Conservation (phyloP, 2,888 invertebrate species). For the Pasiphila rectangulata region DNA sequence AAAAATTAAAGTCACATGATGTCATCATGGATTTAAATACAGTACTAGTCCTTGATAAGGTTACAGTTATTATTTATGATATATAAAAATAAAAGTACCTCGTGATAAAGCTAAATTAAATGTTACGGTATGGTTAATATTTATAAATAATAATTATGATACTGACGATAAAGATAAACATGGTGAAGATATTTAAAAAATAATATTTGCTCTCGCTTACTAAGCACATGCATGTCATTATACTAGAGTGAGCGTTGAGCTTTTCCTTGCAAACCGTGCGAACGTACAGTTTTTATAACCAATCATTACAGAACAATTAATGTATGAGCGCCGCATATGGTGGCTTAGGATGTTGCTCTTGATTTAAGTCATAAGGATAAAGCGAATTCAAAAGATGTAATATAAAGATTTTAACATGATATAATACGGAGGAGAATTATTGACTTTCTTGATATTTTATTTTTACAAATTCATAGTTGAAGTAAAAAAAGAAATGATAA, state of each 20-base stretch:
- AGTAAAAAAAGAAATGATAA: too few species aligned
- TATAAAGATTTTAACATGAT: too few species aligned
- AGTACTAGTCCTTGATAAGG: too few species aligned
- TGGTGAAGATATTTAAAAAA: background rate
- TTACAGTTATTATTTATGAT: too few species aligned
- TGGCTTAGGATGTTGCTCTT: slow-evolving; percentile 46
- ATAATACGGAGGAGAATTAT: too few species aligned
- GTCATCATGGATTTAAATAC: too few species aligned
- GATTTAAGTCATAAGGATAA: slow-evolving; percentile 34
- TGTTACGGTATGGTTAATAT: too few species aligned
- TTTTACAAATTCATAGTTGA: too few species aligned
- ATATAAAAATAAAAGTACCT: background rate
- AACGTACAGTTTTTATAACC: slow-evolving; percentile 51
- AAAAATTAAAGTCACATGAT: slow-evolving; percentile 11
- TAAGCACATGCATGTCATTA: slow-evolving; percentile 27
- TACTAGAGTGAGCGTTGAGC: slow-evolving; percentile 22
- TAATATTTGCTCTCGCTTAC: slow-evolving; percentile 9
- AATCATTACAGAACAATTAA: slow-evolving; percentile 67
- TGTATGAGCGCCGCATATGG: slow-evolving; percentile 46
- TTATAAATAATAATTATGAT: background rate
- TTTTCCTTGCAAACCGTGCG: slow-evolving; percentile 51
- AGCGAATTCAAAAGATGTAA: slow-evolving; percentile 26
- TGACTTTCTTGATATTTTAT: too few species aligned
- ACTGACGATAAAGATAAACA: background rate
- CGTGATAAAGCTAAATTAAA: too few species aligned